phyloP scores from a whole-genome alignment of 1,140 invertebrate species.

The Euura saliciscinereae region DNA sequence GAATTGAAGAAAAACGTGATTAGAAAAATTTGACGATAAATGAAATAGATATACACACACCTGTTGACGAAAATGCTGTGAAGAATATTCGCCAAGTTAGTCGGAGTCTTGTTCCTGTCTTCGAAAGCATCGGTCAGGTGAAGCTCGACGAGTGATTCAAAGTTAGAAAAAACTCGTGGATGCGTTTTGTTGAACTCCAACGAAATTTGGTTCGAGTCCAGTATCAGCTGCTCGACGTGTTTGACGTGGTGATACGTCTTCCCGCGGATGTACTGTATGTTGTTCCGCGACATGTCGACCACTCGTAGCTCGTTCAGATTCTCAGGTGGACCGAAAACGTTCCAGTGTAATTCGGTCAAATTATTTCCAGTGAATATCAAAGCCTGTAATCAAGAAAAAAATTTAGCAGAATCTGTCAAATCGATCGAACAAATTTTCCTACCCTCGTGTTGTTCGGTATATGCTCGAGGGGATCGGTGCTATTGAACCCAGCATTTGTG shows the following conservation, averaged over 20 bases:
- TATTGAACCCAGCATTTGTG: conserved; percentile 67
- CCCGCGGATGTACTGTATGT: conserved; percentile 76
- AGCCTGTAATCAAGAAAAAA: conserved; percentile 54
- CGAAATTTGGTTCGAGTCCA: conserved; percentile 77
- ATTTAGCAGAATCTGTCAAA: background rate
- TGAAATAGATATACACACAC: conserved; percentile 30
- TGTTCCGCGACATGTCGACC: conserved; percentile 80
- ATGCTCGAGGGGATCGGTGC: conserved; percentile 64
- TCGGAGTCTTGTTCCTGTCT: conserved; percentile 69
- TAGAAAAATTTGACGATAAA: conserved; percentile 13
- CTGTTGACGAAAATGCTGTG: conserved; percentile 77
- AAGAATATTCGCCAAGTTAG: conserved; percentile 68
- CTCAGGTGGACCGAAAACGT: conserved; percentile 73
- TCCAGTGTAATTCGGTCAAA: conserved; percentile 69
- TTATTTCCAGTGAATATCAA: conserved; percentile 79
- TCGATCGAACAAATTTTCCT: conserved; percentile 17
- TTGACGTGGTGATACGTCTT: conserved; percentile 79
- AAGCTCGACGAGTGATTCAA: conserved; percentile 72
- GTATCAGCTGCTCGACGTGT: conserved; percentile 72
- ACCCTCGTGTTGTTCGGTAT: conserved; percentile 72
- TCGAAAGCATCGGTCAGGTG: conserved; percentile 81
- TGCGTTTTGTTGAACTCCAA: conserved; percentile 67
- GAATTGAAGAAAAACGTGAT: conserved; percentile 19
- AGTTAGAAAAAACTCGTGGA: conserved; percentile 80
- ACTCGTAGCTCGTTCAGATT: conserved; percentile 66